Base-by-base conservation (phyloP, 2,113 vertebrate genomes). In the Ariopsis seemanni region DNA sequence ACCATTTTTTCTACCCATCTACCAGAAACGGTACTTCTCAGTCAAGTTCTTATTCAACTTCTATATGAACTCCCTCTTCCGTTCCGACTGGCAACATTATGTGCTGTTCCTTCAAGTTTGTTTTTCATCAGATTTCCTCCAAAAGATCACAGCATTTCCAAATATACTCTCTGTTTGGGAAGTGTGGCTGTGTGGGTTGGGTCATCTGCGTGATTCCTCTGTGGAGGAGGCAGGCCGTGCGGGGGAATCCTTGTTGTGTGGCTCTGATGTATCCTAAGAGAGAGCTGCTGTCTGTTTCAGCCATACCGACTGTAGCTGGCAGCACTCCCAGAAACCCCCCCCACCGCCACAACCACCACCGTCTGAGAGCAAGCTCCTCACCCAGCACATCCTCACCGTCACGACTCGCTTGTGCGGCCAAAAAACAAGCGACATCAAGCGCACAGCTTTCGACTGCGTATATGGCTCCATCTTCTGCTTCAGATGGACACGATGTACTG, bases 181-280 rank as follows among this genome's bases (percentile, higher is more conserved):
- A 74, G 88, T 67, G 82, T 83, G 85, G 82, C 82, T 69, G 87
- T 84, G 89, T 83, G 84, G 77, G 86, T 62, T 78, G 65, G 88
- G 81, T 67, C 15, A 75, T 75, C 75, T 75, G 84, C 65, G 77
- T 69, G 84, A 86, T 80, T 53, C 85, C 85, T 78, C 8, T 77
- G 77, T 34, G 83, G 79, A 85, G 83, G 83, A 25, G 83, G 30
- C 14, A 27, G 86, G 5, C 17, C 60, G 85, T 77, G 85, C 83
- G 85, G 85, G 87, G 88, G 85, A 87, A 83, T 78, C 88, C 82
- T 60, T 77, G 85, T 42, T 86, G 48, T 75, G 7, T 6, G 34
- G 80, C 85, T 85, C 20, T 86, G 60, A 72, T 67, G 85, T 82
- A 82, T 55, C 82, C 83, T 84, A 90, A 67, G 84, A 83, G 81